Percentiles rank a stretch among this genome's conserved stretches.
Conservation (phyloP, 2,113 vertebrate genomes). For the Phalacrocorax carbo region DNA sequence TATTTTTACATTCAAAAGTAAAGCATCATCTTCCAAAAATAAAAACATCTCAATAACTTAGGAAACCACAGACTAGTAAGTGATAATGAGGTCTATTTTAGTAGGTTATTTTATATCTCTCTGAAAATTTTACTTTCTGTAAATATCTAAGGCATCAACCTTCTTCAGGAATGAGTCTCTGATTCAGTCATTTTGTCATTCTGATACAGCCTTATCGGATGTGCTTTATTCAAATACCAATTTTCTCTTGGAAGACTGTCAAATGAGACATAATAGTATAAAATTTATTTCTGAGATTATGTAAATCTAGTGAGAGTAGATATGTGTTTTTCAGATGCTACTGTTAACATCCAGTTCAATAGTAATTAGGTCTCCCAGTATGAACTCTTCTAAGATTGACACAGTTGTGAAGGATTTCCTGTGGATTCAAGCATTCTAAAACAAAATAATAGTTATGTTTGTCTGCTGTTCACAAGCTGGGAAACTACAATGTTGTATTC, state of each 20-base stretch:
- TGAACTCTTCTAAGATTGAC: background rate
- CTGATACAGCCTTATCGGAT: background rate
- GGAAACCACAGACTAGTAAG: background rate
- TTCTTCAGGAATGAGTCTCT: background rate
- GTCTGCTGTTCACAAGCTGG: background rate
- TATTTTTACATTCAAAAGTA: background rate
- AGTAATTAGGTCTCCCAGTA: background rate
- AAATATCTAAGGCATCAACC: background rate
- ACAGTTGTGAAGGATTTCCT: background rate
- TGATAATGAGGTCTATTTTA: background rate
- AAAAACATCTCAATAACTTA: background rate
- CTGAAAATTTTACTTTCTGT: background rate
- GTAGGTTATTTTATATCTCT: background rate
- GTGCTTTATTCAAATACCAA: background rate
- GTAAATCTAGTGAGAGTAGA: background rate
- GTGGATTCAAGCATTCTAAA: background rate
- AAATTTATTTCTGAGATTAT: background rate
- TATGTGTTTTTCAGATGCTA: background rate
- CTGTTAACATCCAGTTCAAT: background rate
- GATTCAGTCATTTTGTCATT: background rate
- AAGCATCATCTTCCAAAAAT: background rate
- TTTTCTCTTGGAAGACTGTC: background rate
- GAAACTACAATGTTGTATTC: background rate
- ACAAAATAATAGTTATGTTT: background rate
- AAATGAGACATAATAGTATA: background rate